These are phyloP conservation scores for Tipula unca DNA, from an alignment of 2,888 invertebrate species.

Conservation along the genomic window DNA sequence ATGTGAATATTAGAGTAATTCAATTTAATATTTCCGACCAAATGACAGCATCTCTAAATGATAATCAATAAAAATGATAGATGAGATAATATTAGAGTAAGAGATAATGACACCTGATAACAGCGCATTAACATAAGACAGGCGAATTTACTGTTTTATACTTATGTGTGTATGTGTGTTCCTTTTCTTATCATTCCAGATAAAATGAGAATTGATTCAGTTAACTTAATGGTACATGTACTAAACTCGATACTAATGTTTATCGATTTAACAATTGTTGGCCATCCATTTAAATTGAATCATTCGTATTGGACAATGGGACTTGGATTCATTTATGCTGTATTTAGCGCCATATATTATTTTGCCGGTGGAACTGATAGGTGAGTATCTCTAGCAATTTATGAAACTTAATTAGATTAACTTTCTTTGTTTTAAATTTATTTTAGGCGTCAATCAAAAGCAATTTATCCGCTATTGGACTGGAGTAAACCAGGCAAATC, in stretches of 20 bases:
- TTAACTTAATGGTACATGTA: conserved; percentile 43
- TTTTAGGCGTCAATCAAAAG: conserved; percentile 50
- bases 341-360: conserved; percentile 64
- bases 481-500: conserved; percentile 60
- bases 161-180: not conserved
- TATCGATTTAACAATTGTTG: conserved; percentile 57
- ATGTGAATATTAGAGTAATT: not conserved
- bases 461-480: conserved; percentile 68
- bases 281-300: conserved; percentile 55
- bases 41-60: not conserved
- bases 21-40: not conserved
- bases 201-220: conserved; percentile 39
- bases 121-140: not conserved
- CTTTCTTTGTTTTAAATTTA: conserved; percentile 23
- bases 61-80: not conserved
- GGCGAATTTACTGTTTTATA: not conserved
- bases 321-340: conserved; percentile 54
- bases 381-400: conserved; percentile 36
- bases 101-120: not conserved
- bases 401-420: not conserved
- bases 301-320: conserved; percentile 51
- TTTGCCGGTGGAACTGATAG: conserved; percentile 60
- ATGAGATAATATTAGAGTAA: not conserved
- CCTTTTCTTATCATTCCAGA: conserved; percentile 26
- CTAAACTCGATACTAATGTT: conserved; percentile 67